Conservation (phyloP, 1,140 invertebrate genomes). For the Zophobas atratus region DNA sequence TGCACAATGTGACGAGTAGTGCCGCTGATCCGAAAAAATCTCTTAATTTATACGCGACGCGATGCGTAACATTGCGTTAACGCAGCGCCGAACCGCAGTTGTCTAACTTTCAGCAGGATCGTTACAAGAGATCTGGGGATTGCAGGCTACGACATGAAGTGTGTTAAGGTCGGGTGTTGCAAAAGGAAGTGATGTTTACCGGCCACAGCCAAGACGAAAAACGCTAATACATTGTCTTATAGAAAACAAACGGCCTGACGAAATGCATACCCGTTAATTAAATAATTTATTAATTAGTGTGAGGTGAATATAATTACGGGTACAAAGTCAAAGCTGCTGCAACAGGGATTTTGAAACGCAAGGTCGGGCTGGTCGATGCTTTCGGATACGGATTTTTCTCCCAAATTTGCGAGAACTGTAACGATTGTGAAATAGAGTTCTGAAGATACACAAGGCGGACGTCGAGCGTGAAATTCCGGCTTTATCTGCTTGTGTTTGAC, state of each 20-base stretch:
- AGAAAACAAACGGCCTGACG: slow-evolving; percentile 33
- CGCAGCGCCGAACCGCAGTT: background rate
- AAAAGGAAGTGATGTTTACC: slow-evolving; percentile 48
- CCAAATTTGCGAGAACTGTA: no score
- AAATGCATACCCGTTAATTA: slow-evolving; percentile 22
- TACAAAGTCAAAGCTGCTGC: background rate
- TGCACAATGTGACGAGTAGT: slow-evolving; percentile 29
- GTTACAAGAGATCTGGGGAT: slow-evolving; percentile 32
- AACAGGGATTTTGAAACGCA: no score
- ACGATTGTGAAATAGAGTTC: slow-evolving; percentile 7
- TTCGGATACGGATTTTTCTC: no score
- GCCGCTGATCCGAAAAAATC: slow-evolving; percentile 30
- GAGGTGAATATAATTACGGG: slow-evolving; percentile 3
- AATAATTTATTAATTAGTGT: slow-evolving; percentile 35
- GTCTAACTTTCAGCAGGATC: slow-evolving; percentile 23
- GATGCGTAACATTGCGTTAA: slow-evolving; percentile 40
- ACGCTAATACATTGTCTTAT: slow-evolving; percentile 32
- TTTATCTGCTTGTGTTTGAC: no score
- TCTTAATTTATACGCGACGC: slow-evolving; percentile 24
- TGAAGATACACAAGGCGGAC: no score
- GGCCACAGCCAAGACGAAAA: slow-evolving; percentile 16
- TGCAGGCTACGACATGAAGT: slow-evolving; percentile 46
- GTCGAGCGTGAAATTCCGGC: no score
- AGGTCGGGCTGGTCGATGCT: no score
- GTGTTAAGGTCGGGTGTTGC: slow-evolving; percentile 51